Evolutionary conservation across 2,888 invertebrate genomes (phyloP), one percentile per base, ranked within the genome.

Genomic region (Himalopsyche japonica): DNA sequence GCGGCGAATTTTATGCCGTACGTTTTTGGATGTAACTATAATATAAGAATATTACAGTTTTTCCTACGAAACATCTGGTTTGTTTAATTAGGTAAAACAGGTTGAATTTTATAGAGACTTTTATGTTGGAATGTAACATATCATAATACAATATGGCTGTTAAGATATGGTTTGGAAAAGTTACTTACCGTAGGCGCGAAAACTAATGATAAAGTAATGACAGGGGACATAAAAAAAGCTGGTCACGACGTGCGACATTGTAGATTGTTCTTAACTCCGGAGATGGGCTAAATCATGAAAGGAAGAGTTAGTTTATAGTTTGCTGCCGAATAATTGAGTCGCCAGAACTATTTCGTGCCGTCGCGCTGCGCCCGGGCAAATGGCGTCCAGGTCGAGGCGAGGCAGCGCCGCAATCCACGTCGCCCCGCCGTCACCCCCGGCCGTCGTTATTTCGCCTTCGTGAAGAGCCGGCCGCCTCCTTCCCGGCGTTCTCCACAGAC

Each of bases 231-330:
- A 70, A 70, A 70, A 70, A 70, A 70, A 70, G 15, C 24, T 70
- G 12, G 20, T 20, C 70, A 70, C 70, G 12, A 27, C 70, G 27
- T 70, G 70, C 30, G 15, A 70, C 70, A 70, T 70, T 70, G 70
- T 70, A 15, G 27, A 70, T 70, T 70, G 70, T 27, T 70, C 70
- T 20, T 20, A 70, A 30, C 70, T 70, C 70, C 70, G 27, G 27
- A 70, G 70, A 27, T 27, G 27, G 70, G 70, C 20, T 20, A 27
- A 70, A 70, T 70, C 70, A 24, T 12, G 70, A 30, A 70, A 70
- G 70, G 70, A 70, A 70, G 70, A 70, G 70, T 70, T 70, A 70
- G 70, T 70, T 70, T 70, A 70, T 70, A 70, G 70, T 70, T 70
- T 70, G 70, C 8, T 70, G 70, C 30, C 70, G 70, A 70, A 70